These are phyloP conservation scores for Molorchus minor DNA, from an alignment of 2,888 invertebrate species.

Conservation along the genomic window DNA sequence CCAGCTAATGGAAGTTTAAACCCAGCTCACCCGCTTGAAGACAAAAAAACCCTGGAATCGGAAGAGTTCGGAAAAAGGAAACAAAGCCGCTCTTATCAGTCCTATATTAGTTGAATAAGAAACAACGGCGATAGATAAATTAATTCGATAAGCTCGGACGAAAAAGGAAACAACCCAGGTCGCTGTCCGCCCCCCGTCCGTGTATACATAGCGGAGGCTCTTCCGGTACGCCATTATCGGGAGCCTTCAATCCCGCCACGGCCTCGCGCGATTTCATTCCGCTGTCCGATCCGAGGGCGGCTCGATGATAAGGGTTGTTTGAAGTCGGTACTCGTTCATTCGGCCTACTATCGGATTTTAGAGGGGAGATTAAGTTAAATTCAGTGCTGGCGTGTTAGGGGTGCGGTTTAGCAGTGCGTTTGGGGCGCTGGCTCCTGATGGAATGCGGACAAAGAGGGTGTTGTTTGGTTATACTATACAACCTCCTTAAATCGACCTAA, in stretches of 20 bases:
- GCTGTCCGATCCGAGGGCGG: conserved; percentile 19
- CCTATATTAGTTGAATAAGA: conserved; percentile 27
- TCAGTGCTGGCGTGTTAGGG: conserved; percentile 9
- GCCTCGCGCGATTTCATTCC: conserved; percentile 23
- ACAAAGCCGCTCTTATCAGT: conserved; percentile 2
- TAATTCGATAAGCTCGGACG: conserved; percentile 26
- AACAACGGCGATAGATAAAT: conserved; percentile 28
- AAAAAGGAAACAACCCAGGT: conserved; percentile 23
- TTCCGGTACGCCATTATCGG: conserved; percentile 31
- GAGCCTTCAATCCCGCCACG: conserved; percentile 16
- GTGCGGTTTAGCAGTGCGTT: conserved; percentile 17
- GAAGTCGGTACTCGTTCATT: conserved; percentile 12
- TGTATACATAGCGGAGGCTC: conserved; percentile 26
- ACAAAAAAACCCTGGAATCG: too few relatives aligned
- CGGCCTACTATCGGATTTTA: conserved; percentile 14
- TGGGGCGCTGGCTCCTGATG: too few relatives aligned
- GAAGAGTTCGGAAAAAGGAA: not conserved
- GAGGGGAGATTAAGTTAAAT: conserved; percentile 5
- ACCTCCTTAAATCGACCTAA: too few relatives aligned
- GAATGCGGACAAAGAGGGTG: too few relatives aligned
- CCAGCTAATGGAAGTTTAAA: too few relatives aligned
- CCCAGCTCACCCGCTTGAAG: too few relatives aligned
- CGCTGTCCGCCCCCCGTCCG: conserved; percentile 9
- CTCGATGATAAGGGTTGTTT: conserved; percentile 29
- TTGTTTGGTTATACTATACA: too few relatives aligned